Evolutionary conservation across 2,113 vertebrate species (phyloP), one percentile per base, ranked within the genome.

Genomic region (Lontra canadensis): DNA sequence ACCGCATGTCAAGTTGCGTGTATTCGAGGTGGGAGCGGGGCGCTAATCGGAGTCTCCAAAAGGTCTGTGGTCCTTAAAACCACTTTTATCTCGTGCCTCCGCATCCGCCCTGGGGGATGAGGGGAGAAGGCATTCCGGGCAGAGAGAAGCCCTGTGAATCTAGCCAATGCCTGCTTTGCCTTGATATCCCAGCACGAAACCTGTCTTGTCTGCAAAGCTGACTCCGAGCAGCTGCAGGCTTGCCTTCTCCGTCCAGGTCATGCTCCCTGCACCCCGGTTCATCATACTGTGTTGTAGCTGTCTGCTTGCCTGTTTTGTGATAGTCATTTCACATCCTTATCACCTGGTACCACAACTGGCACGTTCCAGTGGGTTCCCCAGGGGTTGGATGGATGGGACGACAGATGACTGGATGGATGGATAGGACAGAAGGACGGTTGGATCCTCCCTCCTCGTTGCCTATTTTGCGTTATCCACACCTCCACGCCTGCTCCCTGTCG

Each of bases 361-460:
- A 42, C 7, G 1, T 93, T 65, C 15, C 42, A 44, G 34, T 26
- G 23, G 89, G 44, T 44, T 79, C 26, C 47, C 39, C 7, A n/a
- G 12, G 10, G 3, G 11, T 7, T 29, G 44, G 25, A 4, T 25
- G 0, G 55, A 2, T 26, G 21, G 21, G 21, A 4, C 3, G 8
- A 4, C 20, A 0, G 67, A 2, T 26, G 21, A 20, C 34, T 18
- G 3, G 4, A n/a, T 13, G 25, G 74, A 23, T 7, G 11, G 18
- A 1, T 63, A 76, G 55, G 44, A 10, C 31, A 18, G 44, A 42
- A 31, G 20, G 31, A 23, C 3, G 20, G 31, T 49, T 57, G 39
- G 65, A 73, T 21, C 4, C 17, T 61, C 44, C 85, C 39, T 18
- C 88, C 42, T 61, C 59, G 5, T 17, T 85, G n/a, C 8, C 49